These are phyloP conservation scores for Monopterus albus DNA, from an alignment of 2,113 vertebrate genomes.

Conservation along the genomic window DNA sequence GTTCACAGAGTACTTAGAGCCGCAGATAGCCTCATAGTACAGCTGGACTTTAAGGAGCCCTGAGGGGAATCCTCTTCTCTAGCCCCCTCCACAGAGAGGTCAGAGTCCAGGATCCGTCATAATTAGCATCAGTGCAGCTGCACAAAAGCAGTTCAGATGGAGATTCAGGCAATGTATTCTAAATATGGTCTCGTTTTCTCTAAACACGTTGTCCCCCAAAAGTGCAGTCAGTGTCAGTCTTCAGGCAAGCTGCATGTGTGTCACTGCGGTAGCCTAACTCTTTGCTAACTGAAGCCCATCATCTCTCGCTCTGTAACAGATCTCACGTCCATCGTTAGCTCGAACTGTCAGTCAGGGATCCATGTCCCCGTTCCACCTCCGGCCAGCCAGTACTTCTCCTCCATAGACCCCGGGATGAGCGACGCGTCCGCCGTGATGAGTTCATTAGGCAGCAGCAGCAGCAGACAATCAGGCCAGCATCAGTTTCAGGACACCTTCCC, in stretches of 20 bases:
- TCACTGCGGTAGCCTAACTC: slow-evolving; percentile 31
- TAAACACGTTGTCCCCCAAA: slow-evolving; percentile 5
- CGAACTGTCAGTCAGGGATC: slow-evolving; percentile 90
- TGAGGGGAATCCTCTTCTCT: slow-evolving; percentile 32
- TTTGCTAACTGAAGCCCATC: slow-evolving; percentile 64
- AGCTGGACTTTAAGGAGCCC: slow-evolving; percentile 36
- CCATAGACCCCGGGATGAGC: slow-evolving; percentile 93
- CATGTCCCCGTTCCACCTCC: slow-evolving; percentile 91
- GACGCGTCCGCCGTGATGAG: slow-evolving; percentile 93
- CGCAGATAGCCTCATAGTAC: slow-evolving; percentile 12
- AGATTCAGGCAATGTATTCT: slow-evolving; percentile 7
- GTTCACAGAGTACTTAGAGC: slow-evolving; percentile 36
- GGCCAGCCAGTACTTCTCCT: slow-evolving; percentile 93
- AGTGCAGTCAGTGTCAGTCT: slow-evolving; percentile 5
- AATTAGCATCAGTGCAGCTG: slow-evolving; percentile 27
- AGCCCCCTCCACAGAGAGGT: slow-evolving; percentile 55
- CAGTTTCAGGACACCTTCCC: slow-evolving; percentile 99
- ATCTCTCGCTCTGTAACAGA: slow-evolving; percentile 86
- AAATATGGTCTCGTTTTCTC: background rate
- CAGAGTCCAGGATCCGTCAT: slow-evolving; percentile 59
- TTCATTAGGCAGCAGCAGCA: slow-evolving; percentile 89
- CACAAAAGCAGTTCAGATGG: slow-evolving; percentile 5
- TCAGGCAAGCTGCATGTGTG: slow-evolving; percentile 38
- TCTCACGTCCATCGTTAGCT: slow-evolving; percentile 95
- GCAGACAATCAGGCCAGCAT: slow-evolving; percentile 95